Percentiles rank a stretch among this genome's conserved stretches.
Evolutionary conservation across 2,888 invertebrate species (phyloP).

Genomic region (Halocaridina rubra): DNA sequence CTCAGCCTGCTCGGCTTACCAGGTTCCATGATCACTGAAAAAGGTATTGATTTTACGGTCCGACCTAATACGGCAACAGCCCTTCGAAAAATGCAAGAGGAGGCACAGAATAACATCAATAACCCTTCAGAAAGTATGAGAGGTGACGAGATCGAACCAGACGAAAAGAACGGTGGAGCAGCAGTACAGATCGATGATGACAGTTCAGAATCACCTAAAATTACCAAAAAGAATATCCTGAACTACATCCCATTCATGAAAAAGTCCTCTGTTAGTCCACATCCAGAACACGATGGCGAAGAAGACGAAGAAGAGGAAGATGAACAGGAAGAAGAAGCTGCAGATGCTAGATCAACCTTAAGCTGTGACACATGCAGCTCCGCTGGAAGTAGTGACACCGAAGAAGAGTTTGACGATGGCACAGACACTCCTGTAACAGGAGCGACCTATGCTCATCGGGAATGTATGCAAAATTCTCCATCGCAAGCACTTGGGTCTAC

Average conservation of each 20-base stretch:
- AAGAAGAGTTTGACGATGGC: slow-evolving; percentile 35
- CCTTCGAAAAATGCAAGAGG: not conserved
- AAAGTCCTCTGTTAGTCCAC: slow-evolving; percentile 33
- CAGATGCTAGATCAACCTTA: slow-evolving; percentile 38
- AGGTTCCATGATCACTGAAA: slow-evolving; percentile 53
- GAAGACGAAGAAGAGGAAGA: not conserved
- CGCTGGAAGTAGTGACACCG: slow-evolving; percentile 28
- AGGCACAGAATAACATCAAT: not conserved
- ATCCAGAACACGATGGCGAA: not conserved
- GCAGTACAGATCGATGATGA: slow-evolving; percentile 23
- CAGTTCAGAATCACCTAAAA: slow-evolving; percentile 15
- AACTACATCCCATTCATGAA: slow-evolving; percentile 23
- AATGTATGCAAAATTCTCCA: slow-evolving; percentile 23
- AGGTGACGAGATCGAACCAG: slow-evolving; percentile 26
- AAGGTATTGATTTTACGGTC: slow-evolving; percentile 56
- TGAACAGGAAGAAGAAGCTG: not conserved
- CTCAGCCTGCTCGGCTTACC: slow-evolving; percentile 57
- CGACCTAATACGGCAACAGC: slow-evolving; percentile 41
- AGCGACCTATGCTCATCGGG: slow-evolving; percentile 44
- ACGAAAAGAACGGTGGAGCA: slow-evolving; percentile 36
- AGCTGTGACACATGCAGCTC: slow-evolving; percentile 62
- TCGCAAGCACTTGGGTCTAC: slow-evolving; percentile 6
- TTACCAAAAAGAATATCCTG: not conserved
- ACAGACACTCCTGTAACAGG: slow-evolving; percentile 45
- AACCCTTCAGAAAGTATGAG: not conserved